Evolutionary conservation across 2,113 vertebrate genomes (phyloP).

Genomic region (Regulus satrapa): DNA sequence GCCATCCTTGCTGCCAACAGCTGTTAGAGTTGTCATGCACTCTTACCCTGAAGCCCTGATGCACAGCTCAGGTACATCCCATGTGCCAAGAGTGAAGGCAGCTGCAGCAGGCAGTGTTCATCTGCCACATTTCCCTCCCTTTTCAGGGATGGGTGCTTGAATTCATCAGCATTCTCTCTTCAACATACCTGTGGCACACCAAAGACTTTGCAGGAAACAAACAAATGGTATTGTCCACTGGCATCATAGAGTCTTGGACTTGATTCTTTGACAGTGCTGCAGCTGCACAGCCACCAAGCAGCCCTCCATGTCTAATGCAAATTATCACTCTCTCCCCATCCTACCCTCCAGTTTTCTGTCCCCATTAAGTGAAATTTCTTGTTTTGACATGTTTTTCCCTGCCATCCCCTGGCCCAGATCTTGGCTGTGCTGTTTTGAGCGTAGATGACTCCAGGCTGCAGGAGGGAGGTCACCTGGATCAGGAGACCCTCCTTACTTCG

Average conservation of each 20-base stretch:
- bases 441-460: not conserved
- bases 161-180: not conserved
- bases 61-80: not conserved
- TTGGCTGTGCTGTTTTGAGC: not conserved
- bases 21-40: not conserved
- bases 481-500: not conserved
- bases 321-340: not conserved
- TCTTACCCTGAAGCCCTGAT: not conserved
- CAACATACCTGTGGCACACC: not conserved
- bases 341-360: not conserved
- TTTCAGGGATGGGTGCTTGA: not conserved
- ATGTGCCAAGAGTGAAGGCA: not conserved
- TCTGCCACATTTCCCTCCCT: not conserved
- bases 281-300: not conserved
- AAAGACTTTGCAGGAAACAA: not conserved
- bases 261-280: not conserved
- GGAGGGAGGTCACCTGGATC: not conserved
- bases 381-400: not conserved
- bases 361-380: not conserved
- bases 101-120: fast-evolving
- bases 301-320: not conserved
- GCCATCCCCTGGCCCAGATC: not conserved
- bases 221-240: not conserved
- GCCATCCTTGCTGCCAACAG: not conserved
- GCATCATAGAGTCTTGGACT: fast-evolving